phyloP scores from a whole-genome alignment of 2,113 vertebrate species.

The Osmerus mordax region DNA sequence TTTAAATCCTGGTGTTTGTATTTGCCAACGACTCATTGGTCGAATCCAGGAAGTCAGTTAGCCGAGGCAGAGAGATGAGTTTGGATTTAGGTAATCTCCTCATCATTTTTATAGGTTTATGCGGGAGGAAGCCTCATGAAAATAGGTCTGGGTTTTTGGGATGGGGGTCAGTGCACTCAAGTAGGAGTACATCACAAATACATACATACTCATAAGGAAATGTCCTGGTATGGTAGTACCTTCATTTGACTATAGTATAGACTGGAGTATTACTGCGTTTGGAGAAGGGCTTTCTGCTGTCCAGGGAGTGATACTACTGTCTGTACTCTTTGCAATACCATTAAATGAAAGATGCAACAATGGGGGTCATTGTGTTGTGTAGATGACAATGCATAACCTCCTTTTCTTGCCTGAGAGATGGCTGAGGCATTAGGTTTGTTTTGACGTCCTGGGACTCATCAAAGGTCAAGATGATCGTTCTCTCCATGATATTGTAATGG shows the following conservation, averaged over 20 bases:
- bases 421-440: not conserved
- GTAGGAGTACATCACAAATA: not conserved
- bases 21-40: constrained; percentile 17
- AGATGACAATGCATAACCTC: constrained; percentile 31
- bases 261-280: not conserved
- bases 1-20: constrained; percentile 10
- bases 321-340: not conserved
- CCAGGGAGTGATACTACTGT: not conserved
- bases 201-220: no score
- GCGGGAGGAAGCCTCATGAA: constrained; percentile 43
- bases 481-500: constrained; percentile 5
- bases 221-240: no score
- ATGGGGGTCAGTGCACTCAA: not conserved
- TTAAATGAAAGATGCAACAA: constrained; percentile 11
- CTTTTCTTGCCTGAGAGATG: constrained; percentile 15
- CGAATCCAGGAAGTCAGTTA: constrained; percentile 26
- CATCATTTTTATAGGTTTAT: constrained; percentile 35
- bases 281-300: not conserved
- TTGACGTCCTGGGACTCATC: constrained; percentile 25
- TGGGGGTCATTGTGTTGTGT: constrained; percentile 30
- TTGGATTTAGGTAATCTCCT: constrained; percentile 52
- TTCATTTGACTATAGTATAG: no score
- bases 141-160: constrained; percentile 21
- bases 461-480: constrained; percentile 6
- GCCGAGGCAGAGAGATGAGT: constrained; percentile 39